phyloP scores from a whole-genome alignment of 2,113 vertebrate genomes.

The Sander vitreus region DNA sequence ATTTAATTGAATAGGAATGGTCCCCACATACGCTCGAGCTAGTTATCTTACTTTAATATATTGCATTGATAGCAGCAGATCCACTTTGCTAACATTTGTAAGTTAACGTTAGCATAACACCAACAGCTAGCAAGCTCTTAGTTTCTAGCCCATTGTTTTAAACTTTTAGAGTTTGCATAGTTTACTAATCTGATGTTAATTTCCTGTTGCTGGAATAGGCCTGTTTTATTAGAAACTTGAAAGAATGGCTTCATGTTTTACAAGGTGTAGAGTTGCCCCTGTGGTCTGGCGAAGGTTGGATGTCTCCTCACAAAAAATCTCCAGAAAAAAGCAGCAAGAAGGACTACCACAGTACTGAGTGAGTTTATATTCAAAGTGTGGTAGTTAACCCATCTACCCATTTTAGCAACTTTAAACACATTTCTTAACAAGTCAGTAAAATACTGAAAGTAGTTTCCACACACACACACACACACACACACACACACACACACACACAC shows the following conservation, averaged over 20 bases:
- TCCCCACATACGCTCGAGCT: background rate
- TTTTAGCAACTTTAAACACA: background rate
- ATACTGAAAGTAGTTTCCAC: background rate
- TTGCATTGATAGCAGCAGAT: background rate
- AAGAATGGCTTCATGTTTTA: background rate
- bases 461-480: no score
- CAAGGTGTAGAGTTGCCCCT: background rate
- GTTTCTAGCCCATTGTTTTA: background rate
- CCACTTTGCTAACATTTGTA: background rate
- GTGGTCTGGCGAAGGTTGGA: background rate
- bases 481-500: background rate
- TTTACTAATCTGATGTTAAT: background rate
- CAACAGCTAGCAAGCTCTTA: background rate
- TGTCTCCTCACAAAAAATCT: background rate
- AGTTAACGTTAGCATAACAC: background rate
- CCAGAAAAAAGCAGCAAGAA: background rate
- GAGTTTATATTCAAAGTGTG: background rate
- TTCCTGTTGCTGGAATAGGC: background rate
- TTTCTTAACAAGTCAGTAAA: conserved; percentile 3
- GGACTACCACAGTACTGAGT: conserved; percentile 15
- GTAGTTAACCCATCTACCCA: background rate
- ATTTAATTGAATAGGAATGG: background rate
- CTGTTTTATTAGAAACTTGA: background rate
- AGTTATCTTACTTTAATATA: background rate
- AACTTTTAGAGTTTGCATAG: background rate